Evolutionary conservation across 2,888 invertebrate species (phyloP).

Genomic region (Argyresthia goedartella): DNA sequence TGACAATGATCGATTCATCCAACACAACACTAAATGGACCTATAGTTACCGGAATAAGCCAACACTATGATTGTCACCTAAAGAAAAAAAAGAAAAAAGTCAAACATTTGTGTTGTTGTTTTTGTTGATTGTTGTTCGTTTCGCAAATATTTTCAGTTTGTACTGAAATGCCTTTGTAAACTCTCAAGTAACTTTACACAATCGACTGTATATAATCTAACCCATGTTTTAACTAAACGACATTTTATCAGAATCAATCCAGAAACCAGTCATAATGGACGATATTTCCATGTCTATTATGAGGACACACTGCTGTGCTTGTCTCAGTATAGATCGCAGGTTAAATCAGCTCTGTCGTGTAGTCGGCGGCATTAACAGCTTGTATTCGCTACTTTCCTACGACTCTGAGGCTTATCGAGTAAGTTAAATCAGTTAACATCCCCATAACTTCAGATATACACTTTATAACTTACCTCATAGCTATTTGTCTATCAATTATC

Average conservation of each 20-base stretch:
- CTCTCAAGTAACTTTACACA: neutral
- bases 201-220: neutral
- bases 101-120: neutral
- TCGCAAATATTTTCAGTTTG: neutral
- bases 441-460: neutral
- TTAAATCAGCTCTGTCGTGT: constrained; percentile 33
- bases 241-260: too few relatives aligned
- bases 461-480: too few relatives aligned
- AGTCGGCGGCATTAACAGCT: constrained; percentile 37
- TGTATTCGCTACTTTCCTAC: constrained; percentile 35
- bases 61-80: too few relatives aligned
- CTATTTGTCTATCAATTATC: too few relatives aligned
- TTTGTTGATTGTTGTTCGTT: neutral
- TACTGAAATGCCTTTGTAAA: neutral
- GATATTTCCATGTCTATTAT: neutral
- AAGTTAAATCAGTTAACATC: constrained; percentile 10
- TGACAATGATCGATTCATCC: too few relatives aligned
- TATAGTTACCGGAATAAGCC: too few relatives aligned
- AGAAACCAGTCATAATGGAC: neutral
- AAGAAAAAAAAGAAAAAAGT: too few relatives aligned
- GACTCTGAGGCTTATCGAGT: constrained; percentile 43
- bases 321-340: constrained; percentile 36
- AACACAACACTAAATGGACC: too few relatives aligned
- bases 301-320: constrained; percentile 32
- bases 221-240: neutral